Evolutionary conservation across 1,140 invertebrate genomes (phyloP), one percentile per base, ranked within the genome.

Genomic region (Heliconius congener): DNA sequence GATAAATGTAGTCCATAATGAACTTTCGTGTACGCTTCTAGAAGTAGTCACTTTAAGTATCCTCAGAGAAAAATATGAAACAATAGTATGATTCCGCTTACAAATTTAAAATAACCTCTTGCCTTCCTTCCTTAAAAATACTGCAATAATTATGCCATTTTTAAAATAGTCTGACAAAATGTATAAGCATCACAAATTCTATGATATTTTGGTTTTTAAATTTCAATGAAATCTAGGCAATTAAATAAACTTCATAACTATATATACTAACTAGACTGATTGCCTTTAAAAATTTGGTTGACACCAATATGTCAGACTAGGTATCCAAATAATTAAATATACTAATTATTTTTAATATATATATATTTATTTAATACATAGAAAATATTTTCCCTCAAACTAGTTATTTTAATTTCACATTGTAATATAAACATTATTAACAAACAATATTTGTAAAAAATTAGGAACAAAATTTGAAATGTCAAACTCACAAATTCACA

Each of bases 1-100:
- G 46, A 71, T 77, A 34, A 71, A 30, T 71, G 46, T 71, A 77
- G 46, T 37, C 42, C 66, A 70, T 77, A 23, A 39, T 72, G 30
- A 72, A 72, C 71, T 42, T 72, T 72, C 1, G 37, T 72, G 71
- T 72, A 72, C 71, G 71, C 71, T 72, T 72, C n/a, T 72, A 72
- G 37, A 72, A 72, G 71, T 72, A 72, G 18, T 72, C 34, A 72
- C 37, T 34, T 37, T 72, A 42, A 72, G 37, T 72, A 72, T 39
- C 34, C 71, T 72, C 71, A 37, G 9, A 72, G 71, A 39, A 72
- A 72, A 72, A 37, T 72, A 16, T 66, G 16, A 66, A 66, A 66
- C 27, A 66, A 66, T 30, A 66, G 27, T 66, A 30, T 1, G 60
- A 66, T 66, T 16, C 11, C n/a, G 23, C n/a, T 13, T 27, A n/a